Evolutionary conservation across 2,888 invertebrate genomes (phyloP).

Genomic region (Clitarchus hookeri): DNA sequence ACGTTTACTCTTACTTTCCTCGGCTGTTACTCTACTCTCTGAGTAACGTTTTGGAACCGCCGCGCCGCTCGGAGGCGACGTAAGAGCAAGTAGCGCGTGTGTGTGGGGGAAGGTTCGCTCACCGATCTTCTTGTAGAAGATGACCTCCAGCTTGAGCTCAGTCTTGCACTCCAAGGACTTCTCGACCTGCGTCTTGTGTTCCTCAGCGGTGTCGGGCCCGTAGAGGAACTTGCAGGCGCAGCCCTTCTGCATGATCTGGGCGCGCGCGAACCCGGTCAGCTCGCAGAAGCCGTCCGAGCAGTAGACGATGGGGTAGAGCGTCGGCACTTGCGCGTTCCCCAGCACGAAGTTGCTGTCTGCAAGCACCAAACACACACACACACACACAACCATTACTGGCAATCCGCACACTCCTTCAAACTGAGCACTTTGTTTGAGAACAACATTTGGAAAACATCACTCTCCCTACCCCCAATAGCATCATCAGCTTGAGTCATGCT

Average conservation of each 20-base stretch:
- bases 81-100: too few species aligned
- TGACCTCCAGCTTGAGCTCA: slow-evolving; percentile 91
- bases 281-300: slow-evolving; percentile 97
- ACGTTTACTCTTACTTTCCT: too few species aligned
- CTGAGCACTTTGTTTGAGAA: too few species aligned
- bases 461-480: too few species aligned
- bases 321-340: slow-evolving; percentile 91
- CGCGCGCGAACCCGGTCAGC: slow-evolving; percentile 90
- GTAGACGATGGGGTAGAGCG: slow-evolving; percentile 90
- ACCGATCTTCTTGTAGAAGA: slow-evolving; percentile 95
- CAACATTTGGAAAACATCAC: too few species aligned
- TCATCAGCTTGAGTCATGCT: too few species aligned
- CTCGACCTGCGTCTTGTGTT: slow-evolving; percentile 87
- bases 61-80: too few species aligned
- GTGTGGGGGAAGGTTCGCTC: slow-evolving; percentile 45
- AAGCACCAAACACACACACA: slow-evolving; percentile 39
- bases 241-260: slow-evolving; percentile 96
- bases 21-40: too few species aligned
- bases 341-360: slow-evolving; percentile 95
- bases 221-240: slow-evolving; percentile 95
- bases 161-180: slow-evolving; percentile 85
- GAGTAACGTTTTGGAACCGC: too few species aligned
- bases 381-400: too few species aligned
- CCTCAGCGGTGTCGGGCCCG: slow-evolving; percentile 87
- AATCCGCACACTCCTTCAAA: too few species aligned